Evolutionary conservation across 2,888 invertebrate genomes (phyloP), one percentile per base, ranked within the genome.

Genomic region (Brachyptera risi): DNA sequence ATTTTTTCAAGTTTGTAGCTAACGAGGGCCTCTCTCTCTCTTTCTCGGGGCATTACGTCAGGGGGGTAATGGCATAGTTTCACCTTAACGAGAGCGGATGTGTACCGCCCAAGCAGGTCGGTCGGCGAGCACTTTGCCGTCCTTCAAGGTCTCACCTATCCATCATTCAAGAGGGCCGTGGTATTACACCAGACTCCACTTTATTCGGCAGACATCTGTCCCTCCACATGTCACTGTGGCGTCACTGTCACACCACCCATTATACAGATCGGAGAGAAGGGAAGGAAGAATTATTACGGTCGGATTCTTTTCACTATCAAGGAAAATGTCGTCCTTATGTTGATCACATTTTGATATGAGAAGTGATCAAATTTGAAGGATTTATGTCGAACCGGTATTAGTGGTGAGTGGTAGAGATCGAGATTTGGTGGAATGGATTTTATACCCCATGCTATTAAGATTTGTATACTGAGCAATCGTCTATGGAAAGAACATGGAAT

Each of bases 211-310:
- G 63, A 60, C 63, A 63, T 60, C 63, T 63, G 63, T 63, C 63
- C 63, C 54, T 63, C 63, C 60, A 57, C 63, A 60, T 63, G 63
- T 63, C 63, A 60, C 51, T 35, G 60, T 60, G 60, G 60, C 63
- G 63, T 63, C 63, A 63, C 60, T 63, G 63, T 63, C 63, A 63
- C 63, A 56, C 63, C 26, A 21, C 56, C 63, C 69, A 71, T 71
- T 71, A 71, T 70, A 69, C 70, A 60, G 60, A 60, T 58, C 59
- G n/a, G n/a, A n/a, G n/a, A n/a, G n/a, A n/a, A n/a, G n/a, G n/a
- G n/a, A n/a, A n/a, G n/a, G 68, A 70, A 71, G 70, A 71, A 70
- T 72, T 72, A 72, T 72, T 71, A 70, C 69, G 70, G 70, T 71
- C 70, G 68, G 69, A 67, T 68, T 68, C 63, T 59, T 59, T 60